Conservation (phyloP, 2,888 invertebrate species). For the Pheosia tremula region DNA sequence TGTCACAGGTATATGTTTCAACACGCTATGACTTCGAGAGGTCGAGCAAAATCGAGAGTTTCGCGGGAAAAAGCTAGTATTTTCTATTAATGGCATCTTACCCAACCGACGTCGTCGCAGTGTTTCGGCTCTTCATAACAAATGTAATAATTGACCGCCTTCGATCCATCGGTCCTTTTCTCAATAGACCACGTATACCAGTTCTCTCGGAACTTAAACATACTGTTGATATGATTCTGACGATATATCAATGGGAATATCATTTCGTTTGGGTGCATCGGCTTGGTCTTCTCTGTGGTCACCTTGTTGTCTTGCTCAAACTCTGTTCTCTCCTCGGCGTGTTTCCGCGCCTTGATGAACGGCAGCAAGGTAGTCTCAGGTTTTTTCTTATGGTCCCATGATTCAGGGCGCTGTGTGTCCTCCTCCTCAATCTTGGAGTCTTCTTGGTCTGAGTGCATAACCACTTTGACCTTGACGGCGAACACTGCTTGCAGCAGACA, state of each 20-base stretch:
- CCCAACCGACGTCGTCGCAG: constrained; percentile 79
- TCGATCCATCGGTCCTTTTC: constrained; percentile 69
- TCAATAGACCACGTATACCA: constrained; percentile 80
- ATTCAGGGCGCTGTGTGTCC: constrained; percentile 47
- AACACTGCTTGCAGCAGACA: constrained; percentile 50
- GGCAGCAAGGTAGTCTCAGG: constrained; percentile 55
- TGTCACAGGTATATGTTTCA: too few relatives aligned
- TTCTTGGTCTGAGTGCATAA: constrained; percentile 72
- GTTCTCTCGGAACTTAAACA: constrained; percentile 78
- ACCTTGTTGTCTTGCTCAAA: constrained; percentile 58
- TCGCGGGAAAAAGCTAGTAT: too few relatives aligned
- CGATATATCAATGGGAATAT: constrained; percentile 74
- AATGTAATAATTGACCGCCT: constrained; percentile 67
- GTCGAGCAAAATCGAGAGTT: too few relatives aligned
- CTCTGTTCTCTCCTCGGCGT: constrained; percentile 47
- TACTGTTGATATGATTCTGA: constrained; percentile 73
- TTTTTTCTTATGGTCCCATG: constrained; percentile 52
- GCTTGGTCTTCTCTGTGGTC: constrained; percentile 57
- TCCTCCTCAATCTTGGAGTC: constrained; percentile 69
- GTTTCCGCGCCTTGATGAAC: constrained; percentile 55
- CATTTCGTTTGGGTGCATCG: constrained; percentile 71
- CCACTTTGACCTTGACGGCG: constrained; percentile 73
- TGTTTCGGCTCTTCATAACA: constrained; percentile 77
- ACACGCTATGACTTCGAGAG: too few relatives aligned
- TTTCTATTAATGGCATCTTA: constrained; percentile 41